Conservation (phyloP, 2,888 invertebrate genomes). For the Pheosia gnoma region DNA sequence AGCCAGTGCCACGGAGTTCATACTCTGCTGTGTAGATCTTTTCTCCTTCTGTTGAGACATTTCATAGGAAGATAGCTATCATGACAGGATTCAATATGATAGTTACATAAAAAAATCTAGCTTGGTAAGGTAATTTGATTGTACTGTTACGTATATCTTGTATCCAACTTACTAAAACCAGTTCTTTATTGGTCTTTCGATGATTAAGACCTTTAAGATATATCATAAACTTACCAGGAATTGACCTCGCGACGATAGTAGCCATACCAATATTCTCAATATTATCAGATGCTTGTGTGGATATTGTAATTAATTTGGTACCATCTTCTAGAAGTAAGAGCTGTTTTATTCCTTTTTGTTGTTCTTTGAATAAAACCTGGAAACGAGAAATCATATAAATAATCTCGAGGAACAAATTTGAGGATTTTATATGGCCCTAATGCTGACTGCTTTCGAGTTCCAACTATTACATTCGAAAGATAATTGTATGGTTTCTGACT, state of each 20-base stretch:
- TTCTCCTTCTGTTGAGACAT: conserved; percentile 85
- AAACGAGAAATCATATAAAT: conserved; percentile 5
- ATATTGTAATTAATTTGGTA: conserved; percentile 89
- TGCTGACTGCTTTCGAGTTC: too few relatives aligned
- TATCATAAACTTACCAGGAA: conserved; percentile 85
- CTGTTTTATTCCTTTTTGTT: conserved; percentile 91
- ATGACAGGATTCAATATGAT: too few relatives aligned
- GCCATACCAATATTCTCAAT: conserved; percentile 87
- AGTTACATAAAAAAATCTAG: too few relatives aligned
- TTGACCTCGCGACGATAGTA: conserved; percentile 86
- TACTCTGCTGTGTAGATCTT: conserved; percentile 93
- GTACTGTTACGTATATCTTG: too few relatives aligned
- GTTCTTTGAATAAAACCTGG: conserved; percentile 91
- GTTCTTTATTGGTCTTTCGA: too few relatives aligned
- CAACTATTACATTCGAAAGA: too few relatives aligned
- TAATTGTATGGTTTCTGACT: too few relatives aligned
- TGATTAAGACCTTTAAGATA: background rate
- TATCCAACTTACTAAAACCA: background rate
- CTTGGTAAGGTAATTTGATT: too few relatives aligned
- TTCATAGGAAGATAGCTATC: background rate
- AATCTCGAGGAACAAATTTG: too few relatives aligned
- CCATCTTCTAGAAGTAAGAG: conserved; percentile 90
- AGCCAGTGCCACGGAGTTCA: conserved; percentile 88
- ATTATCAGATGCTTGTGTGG: conserved; percentile 85
- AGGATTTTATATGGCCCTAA: too few relatives aligned